Base-by-base conservation (phyloP, 2,888 invertebrate species). In the Merodon equestris region DNA sequence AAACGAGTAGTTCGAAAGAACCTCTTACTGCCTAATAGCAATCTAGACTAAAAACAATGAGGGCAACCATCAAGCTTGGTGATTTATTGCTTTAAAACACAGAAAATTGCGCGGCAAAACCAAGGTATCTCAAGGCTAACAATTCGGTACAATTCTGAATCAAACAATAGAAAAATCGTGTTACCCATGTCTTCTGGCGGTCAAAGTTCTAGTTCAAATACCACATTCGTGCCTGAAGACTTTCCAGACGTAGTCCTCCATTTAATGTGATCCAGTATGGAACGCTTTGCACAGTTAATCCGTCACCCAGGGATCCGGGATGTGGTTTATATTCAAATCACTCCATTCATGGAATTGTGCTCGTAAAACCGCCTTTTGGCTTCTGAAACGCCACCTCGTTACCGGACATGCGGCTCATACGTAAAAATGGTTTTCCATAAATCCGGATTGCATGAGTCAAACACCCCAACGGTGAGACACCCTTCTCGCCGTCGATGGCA, bases 391-490 rank as follows among this genome's bases (percentile, higher is more conserved):
- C 60, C 48, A 38, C 42, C 7, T 7, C 12, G 7, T 17, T 68
- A 38, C 58, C 68, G 68, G 68, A 68, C 68, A 58, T 53, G 44
- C 17, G 53, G 47, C 38, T 15, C 19, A 18, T 7, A 9, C 45
- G 19, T n/a, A 15, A 44, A 44, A 13, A 38, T 53, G 53, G 58
- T 51, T 27, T 18, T 40, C 13, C 9, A 12, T 12, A 60, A 70
- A 53, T 60, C 60, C 70, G 60, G 60, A 61, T 70, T 47, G 51
- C 38, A 70, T 70, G 60, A 53, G 70, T 60, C 70, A 70, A 70
- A 47, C 53, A 70, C 70, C 60, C 70, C 60, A 17, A 4, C 27
- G 19, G 17, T 34, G n/a, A 51, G 19, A 7, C 40, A 27, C 36
- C 42, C 36, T 54, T 36, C 51, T 40, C 34, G 38, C 44, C 36